phyloP scores from a whole-genome alignment of 2,888 invertebrate genomes.

The Caenorhabditis sp. region DNA sequence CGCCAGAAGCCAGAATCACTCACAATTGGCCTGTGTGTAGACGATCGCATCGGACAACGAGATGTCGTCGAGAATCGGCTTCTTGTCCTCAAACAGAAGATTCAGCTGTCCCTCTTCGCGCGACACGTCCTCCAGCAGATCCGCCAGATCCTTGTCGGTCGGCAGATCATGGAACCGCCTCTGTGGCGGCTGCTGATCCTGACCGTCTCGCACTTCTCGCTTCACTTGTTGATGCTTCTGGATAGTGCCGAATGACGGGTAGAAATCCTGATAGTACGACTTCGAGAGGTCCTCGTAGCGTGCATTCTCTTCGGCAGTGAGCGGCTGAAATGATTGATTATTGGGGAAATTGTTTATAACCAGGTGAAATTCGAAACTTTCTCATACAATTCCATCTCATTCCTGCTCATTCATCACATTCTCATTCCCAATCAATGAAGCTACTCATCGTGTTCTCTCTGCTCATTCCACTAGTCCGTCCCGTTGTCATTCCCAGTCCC shows the following conservation, averaged over 20 bases:
- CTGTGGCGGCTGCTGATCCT: slow-evolving; percentile 1
- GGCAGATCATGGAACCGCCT: neutral
- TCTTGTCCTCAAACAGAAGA: slow-evolving; percentile 37
- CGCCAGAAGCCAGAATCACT: neutral
- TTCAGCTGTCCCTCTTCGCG: slow-evolving; percentile 63
- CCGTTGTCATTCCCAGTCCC: slow-evolving; percentile 61
- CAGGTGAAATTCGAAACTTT: slow-evolving; percentile 2
- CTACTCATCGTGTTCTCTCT: slow-evolving; percentile 4
- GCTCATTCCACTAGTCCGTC: neutral
- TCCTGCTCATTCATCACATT: slow-evolving; percentile 8
- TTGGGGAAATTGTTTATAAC: no score
- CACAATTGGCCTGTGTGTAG: slow-evolving; percentile 57
- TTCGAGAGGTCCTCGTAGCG: slow-evolving; percentile 73
- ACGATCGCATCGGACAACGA: slow-evolving; percentile 56
- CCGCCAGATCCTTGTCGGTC: slow-evolving; percentile 61
- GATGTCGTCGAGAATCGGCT: slow-evolving; percentile 53
- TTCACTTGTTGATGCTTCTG: slow-evolving; percentile 3
- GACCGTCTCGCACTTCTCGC: slow-evolving; percentile 16
- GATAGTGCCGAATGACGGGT: slow-evolving; percentile 29
- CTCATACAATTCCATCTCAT: neutral
- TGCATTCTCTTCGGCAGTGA: slow-evolving; percentile 65
- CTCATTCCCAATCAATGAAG: slow-evolving; percentile 2
- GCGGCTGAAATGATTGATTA: no score
- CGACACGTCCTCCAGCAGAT: slow-evolving; percentile 64
- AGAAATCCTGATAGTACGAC: slow-evolving; percentile 72